A percentile compares a stretch with the other conserved stretches of the same genome.
phyloP scores from a whole-genome alignment of 2,113 vertebrate species.

The Puntigrus tetrazona region DNA sequence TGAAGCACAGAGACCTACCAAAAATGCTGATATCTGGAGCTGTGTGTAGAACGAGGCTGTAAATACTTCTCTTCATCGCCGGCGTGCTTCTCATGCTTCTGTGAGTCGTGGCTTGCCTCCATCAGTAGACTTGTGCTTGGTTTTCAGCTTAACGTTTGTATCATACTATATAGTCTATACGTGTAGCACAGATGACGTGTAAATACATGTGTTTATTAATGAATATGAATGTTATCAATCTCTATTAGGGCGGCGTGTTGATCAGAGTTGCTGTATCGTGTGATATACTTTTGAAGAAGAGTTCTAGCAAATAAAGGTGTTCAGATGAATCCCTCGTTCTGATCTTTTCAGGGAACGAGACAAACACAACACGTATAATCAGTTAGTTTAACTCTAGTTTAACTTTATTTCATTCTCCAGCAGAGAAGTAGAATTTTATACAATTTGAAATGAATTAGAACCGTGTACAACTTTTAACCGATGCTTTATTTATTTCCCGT shows the following conservation, averaged over 20 bases:
- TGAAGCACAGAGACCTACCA: constrained; percentile 1
- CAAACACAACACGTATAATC: not conserved
- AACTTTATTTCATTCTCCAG: not conserved
- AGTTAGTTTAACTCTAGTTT: not conserved
- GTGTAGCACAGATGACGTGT: constrained; percentile 72
- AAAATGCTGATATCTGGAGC: constrained; percentile 7
- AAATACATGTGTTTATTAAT: constrained; percentile 75
- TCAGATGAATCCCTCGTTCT: constrained; percentile 17
- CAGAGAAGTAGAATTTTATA: not conserved
- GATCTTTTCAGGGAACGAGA: not conserved
- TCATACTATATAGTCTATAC: constrained; percentile 71
- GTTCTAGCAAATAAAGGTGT: constrained; percentile 70
- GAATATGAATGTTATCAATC: constrained; percentile 68
- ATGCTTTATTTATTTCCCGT: not conserved
- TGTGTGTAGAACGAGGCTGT: constrained; percentile 51
- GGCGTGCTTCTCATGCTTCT: constrained; percentile 66
- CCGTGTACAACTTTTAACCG: not conserved
- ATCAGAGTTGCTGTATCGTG: constrained; percentile 70
- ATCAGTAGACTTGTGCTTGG: constrained; percentile 64
- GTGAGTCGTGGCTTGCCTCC: constrained; percentile 72
- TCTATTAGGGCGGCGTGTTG: constrained; percentile 66
- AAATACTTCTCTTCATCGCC: constrained; percentile 68
- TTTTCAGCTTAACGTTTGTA: constrained; percentile 65
- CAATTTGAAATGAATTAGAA: not conserved
- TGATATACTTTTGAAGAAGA: constrained; percentile 71